Base-by-base conservation (phyloP, 2,113 vertebrate genomes). In the Urocitellus parryii region DNA sequence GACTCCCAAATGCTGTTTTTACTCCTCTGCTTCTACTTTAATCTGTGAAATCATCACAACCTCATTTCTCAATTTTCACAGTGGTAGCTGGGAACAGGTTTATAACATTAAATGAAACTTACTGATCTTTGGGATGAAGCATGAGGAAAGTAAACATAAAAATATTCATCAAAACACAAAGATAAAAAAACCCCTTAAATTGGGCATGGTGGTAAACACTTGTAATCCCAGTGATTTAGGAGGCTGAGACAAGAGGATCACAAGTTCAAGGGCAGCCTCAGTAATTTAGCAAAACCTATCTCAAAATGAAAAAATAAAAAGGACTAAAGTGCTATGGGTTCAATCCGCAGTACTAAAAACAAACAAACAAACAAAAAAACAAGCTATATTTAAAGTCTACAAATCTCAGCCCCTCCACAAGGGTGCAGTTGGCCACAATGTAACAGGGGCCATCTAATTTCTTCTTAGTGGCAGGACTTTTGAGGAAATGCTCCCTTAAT, bases 1-100 rank as follows among this genome's bases (percentile, higher is more conserved):
- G 72, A 45, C 42, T 97, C 91, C 32, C 32, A 87, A 65, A 82
- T 39, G 22, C 42, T 83, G 14, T 5, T 90, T 90, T 87, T 77
- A 67, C 27, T 73, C 22, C 72, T 51, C 51, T 94, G 58, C n/a
- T 96, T 78, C 70, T 88, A 11, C 48, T 96, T 53, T 61, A 24
- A 77, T 12, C 42, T 39, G 11, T 74, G 45, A 32, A 90, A 86
- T 90, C 25, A 58, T 45, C 13, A 70, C n/a, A 45, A 79, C 2
- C 4, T 6, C 53, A 42, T n/a, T 81, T 91, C 61, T 73, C 37
- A 70, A 7, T 53, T 63, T 95, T 39, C 67, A 51, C 34, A 70
- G 56, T 51, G 76, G 17, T 48, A 77, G 18, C 29, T 48, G 56
- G 67, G n/a, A 84, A 89, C 37, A 65, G 32, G 45, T 74, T 82